Base-by-base conservation (phyloP, 30 jellyfish, hydroid and myxozoan genomes). In the Cassiopea xamachana region DNA sequence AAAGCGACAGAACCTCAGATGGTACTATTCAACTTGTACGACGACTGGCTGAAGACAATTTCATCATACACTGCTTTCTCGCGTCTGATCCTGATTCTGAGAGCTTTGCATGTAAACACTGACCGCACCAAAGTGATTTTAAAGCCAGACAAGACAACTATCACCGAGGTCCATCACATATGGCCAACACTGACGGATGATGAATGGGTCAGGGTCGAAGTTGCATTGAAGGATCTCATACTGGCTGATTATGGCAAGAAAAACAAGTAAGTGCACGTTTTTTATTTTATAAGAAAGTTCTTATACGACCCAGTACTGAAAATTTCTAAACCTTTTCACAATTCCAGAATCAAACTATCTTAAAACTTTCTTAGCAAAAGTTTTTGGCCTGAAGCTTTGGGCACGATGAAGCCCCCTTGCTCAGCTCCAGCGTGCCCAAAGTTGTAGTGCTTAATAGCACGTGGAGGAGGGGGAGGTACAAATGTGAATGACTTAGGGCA, bases 141-240 rank as follows among this genome's bases (percentile, higher is more conserved):
- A 73, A 97, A 97, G 76, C 99, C 99, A 49, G 99, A 97, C 79
- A 97, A 97, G 75, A 97, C 99, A 39, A 97, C 99, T 69, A 89
- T 97, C 77, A 97, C 99, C 17, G 99, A 97, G 82, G 93, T 98
- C 39, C 99, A 97, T 94, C 99, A 97, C 76, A 94, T 97, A 16
- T 97, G 99, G 99, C 99, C 99, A 14, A 94, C 99, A 17, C 76
- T 97, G 70, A 94, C 99, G 2, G 99, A 97, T 75, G 99, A 97
- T 51, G 99, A 97, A 77, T 97, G 99, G 99, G 98, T 97, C 45
- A 87, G 98, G 60, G 98, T 97, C 71, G 99, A 97, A 86, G 99
- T 97, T 27, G 93, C 98, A 43, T 90, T 97, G 77, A 97, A 97
- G 85, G 99, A 97, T 84, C 93, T 97, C 82, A 97, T 97, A 69